phyloP scores from a whole-genome alignment of 2,113 vertebrate species.

The Plotosus lineatus region DNA sequence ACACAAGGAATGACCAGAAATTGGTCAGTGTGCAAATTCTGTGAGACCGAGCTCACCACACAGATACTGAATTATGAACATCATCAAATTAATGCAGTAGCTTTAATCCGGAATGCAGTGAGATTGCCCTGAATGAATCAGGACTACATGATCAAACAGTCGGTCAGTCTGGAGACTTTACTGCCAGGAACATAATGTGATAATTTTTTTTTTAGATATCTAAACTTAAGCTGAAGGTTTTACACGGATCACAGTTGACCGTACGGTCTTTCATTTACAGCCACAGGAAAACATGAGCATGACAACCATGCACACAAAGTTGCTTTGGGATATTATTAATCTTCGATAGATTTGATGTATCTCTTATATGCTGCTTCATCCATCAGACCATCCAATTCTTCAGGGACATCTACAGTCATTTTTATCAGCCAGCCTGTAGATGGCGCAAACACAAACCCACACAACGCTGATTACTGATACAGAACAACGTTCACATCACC shows the following conservation, averaged over 20 bases:
- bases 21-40: not conserved
- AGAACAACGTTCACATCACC: too few relatives aligned
- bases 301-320: constrained; percentile 23
- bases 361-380: constrained; percentile 89
- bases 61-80: not conserved
- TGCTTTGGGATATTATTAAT: constrained; percentile 65
- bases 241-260: constrained; percentile 19
- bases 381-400: constrained; percentile 90
- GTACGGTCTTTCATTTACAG: constrained; percentile 5
- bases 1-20: not conserved
- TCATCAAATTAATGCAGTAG: not conserved
- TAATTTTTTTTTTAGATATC: too few relatives aligned
- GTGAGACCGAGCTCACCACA: too few relatives aligned
- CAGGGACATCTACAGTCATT: constrained; percentile 89
- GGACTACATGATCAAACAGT: not conserved
- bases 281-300: not conserved
- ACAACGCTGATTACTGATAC: not conserved
- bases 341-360: constrained; percentile 91
- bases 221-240: constrained; percentile 32
- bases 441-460: not conserved
- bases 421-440: constrained; percentile 94
- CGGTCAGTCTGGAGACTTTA: not conserved
- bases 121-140: not conserved
- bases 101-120: not conserved
- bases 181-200: not conserved